Base-by-base conservation (phyloP, 2,113 vertebrate genomes). In the Embiotoca jacksoni region DNA sequence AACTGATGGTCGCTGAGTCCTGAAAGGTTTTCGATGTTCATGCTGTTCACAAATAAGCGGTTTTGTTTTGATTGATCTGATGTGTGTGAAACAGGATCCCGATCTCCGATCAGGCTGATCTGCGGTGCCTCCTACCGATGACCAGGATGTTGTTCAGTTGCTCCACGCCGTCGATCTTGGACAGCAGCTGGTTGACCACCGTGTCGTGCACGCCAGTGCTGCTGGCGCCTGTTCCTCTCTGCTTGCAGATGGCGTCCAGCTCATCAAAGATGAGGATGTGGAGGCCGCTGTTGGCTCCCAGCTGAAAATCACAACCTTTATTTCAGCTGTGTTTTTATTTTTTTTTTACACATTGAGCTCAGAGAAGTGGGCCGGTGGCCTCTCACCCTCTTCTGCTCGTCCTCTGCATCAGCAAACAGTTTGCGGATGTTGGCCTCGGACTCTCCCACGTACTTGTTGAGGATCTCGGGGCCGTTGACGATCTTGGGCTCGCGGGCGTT, bases 261-360 rank as follows among this genome's bases (percentile, higher is more conserved):
- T 99, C 98, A 81, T 99, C 98, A 79, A 99, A 99, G 91, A 99
- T 99, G 80, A 99, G 98, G 92, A 99, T 99, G 71, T 99, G 98
- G 71, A 99, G 96, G 0, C 98, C 98, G 4, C 98, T 99, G 95
- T 99, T 99, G 44, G 97, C 96, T 44, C 97, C 98, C 39, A 99
- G 95, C 98, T 99, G 3, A 9, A 56, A 44, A 7, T 1, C 4
- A 11, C 52, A 69, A 35, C 2, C 60, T 16, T 33, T 49, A 5
- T n/a, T 35, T 6, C 0, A 1, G 3, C 7, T 39, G 6, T 35
- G 0, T n/a, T 37, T 4, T 15, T n/a, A n/a, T n/a, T 59, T 10
- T n/a, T 5, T 16, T 7, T 44, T 1, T 11, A 23, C 6, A 0
- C 15, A 50, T 23, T 10, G 0, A 49, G 49, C 15, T 30, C 3